A percentile compares a stretch with the other conserved stretches of the same genome.
Conservation (phyloP, 2,888 invertebrate genomes). For the Drosophila acutilabella region DNA sequence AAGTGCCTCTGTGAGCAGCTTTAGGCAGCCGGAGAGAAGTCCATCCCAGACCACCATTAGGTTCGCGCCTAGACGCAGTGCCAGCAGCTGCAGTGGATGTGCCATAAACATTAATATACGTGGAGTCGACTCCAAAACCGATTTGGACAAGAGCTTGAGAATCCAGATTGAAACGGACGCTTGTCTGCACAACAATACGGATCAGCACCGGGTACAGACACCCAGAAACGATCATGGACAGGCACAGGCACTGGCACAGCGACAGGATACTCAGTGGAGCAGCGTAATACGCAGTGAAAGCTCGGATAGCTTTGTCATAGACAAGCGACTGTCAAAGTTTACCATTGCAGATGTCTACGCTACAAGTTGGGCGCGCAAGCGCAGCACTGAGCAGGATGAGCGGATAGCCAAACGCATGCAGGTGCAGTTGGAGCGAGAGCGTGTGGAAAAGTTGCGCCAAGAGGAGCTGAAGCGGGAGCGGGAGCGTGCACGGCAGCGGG, state of each 20-base stretch:
- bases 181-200: conserved; percentile 45
- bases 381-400: neutral
- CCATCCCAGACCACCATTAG: conserved; percentile 23
- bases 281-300: conserved; percentile 3
- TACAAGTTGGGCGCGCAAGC: conserved; percentile 3
- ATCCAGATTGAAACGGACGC: conserved; percentile 71
- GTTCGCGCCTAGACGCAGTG: conserved; percentile 32
- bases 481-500: conserved; percentile 23
- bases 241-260: no score
- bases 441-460: conserved; percentile 16
- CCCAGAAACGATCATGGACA: neutral
- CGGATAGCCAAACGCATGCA: conserved; percentile 12
- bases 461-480: conserved; percentile 31
- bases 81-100: conserved; percentile 63
- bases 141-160: conserved; percentile 58
- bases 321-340: conserved; percentile 73
- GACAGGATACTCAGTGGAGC: neutral
- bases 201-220: conserved; percentile 3
- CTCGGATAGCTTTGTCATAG: conserved; percentile 52
- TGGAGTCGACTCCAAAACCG: conserved; percentile 32
- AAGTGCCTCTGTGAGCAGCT: conserved; percentile 23
- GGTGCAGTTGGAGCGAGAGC: conserved; percentile 11
- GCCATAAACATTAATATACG: conserved; percentile 77
- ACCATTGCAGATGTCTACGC: conserved; percentile 18
- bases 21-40: conserved; percentile 11